phyloP scores from a whole-genome alignment of 2,797 vertebrate species.

The Gymnocypris eckloni region DNA sequence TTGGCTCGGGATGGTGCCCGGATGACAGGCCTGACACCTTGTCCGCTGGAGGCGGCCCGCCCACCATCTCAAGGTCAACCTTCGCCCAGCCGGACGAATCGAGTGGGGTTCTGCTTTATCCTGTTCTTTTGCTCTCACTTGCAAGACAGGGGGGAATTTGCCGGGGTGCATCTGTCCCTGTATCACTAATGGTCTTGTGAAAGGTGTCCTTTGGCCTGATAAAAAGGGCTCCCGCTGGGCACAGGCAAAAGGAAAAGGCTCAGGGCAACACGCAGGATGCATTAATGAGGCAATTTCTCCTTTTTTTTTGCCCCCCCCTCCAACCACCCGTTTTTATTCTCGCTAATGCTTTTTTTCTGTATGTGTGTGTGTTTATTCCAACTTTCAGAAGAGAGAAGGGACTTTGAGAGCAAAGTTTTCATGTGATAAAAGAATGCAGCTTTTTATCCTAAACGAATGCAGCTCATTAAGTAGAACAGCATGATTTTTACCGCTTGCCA shows the following conservation, averaged over 20 bases:
- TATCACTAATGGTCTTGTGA: constrained; percentile 70
- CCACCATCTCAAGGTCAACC: constrained; percentile 62
- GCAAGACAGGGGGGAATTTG: constrained; percentile 61
- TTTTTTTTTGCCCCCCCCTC: not conserved
- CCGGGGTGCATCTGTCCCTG: constrained; percentile 67
- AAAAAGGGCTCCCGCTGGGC: constrained; percentile 67
- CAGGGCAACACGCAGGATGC: constrained; percentile 63
- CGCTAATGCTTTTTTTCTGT: constrained; percentile 18
- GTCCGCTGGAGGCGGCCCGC: constrained; percentile 46
- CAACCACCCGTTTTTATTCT: constrained; percentile 27
- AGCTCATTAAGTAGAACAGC: constrained; percentile 58
- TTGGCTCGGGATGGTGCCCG: constrained; percentile 35
- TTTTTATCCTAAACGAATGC: constrained; percentile 63
- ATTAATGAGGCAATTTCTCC: constrained; percentile 68
- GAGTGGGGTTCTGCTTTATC: constrained; percentile 35
- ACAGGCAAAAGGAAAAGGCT: constrained; percentile 61
- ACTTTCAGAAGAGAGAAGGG: constrained; percentile 37
- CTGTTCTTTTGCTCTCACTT: constrained; percentile 39
- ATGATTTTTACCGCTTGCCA: constrained; percentile 4
- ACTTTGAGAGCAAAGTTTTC: constrained; percentile 55
- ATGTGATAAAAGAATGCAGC: constrained; percentile 39
- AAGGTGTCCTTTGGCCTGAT: constrained; percentile 72
- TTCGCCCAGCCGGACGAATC: constrained; percentile 2
- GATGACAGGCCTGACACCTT: constrained; percentile 55
- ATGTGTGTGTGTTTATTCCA: constrained; percentile 36